Percentiles rank a stretch among this genome's conserved stretches.
phyloP scores from a whole-genome alignment of 2,113 vertebrate species.

The Oenanthe oenanthe region DNA sequence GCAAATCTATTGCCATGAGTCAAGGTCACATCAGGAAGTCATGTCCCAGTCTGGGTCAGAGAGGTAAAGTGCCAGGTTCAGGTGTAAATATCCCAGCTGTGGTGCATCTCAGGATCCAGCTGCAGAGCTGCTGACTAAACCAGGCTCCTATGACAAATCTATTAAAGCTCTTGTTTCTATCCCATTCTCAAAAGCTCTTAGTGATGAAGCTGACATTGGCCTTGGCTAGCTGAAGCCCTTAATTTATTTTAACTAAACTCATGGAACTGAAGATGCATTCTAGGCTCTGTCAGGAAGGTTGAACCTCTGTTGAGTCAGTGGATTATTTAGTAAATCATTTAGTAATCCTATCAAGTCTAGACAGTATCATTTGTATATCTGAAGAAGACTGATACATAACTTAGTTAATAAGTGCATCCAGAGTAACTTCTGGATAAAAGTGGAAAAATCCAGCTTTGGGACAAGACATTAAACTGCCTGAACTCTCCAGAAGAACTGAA shows the following conservation, averaged over 20 bases:
- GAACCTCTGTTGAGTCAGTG: not conserved
- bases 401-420: not conserved
- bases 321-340: not conserved
- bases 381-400: not conserved
- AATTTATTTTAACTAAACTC: not conserved
- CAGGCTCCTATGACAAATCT: not conserved
- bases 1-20: not conserved
- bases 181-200: not conserved
- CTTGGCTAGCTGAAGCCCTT: not conserved
- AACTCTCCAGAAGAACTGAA: not conserved
- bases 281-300: not conserved
- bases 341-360: not conserved
- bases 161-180: not conserved
- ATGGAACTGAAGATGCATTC: not conserved
- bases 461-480: not conserved
- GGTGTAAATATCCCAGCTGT: not conserved
- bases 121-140: not conserved
- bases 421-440: not conserved
- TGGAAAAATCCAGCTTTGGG: not conserved
- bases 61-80: not conserved
- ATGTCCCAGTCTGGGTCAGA: not conserved
- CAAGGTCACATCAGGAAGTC: not conserved
- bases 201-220: not conserved
- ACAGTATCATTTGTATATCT: not conserved
- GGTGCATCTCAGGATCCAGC: not conserved